A percentile compares a stretch with the other conserved stretches of the same genome.
Conservation (phyloP, 1,140 invertebrate species). For the Eurytemora carolleeae region DNA sequence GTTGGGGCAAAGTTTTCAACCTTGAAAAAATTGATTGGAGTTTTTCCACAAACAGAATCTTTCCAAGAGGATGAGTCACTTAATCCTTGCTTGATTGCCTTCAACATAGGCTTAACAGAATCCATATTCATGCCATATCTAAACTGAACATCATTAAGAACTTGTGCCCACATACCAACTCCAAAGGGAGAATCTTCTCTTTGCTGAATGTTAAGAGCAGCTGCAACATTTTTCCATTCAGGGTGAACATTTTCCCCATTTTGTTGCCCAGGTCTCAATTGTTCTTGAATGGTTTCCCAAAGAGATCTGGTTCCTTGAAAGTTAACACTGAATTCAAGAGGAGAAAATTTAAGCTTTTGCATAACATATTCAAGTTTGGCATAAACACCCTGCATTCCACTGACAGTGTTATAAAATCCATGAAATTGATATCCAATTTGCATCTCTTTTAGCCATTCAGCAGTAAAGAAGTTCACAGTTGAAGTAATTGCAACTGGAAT, state of each 20-base stretch:
- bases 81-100: background rate
- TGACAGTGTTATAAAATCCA: background rate
- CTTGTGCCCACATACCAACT: background rate
- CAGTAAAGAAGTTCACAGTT: background rate
- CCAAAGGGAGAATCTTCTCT: background rate
- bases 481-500: background rate
- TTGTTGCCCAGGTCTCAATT: too few species aligned
- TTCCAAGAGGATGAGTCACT: background rate
- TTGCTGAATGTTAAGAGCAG: background rate
- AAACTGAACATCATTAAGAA: conserved; percentile 2
- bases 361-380: conserved; percentile 1
- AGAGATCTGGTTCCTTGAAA: too few species aligned
- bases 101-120: background rate
- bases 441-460: conserved; percentile 1
- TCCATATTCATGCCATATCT: background rate
- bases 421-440: conserved; percentile 2
- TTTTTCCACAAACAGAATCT: background rate
- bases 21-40: background rate
- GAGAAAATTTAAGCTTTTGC: conserved; percentile 2
- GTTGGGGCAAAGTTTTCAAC: background rate
- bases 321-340: conserved; percentile 2
- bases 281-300: background rate
- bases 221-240: background rate
- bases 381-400: background rate
- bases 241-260: background rate